Conservation (phyloP, 2,797 vertebrate genomes). For the Eidolon dupreanum region DNA sequence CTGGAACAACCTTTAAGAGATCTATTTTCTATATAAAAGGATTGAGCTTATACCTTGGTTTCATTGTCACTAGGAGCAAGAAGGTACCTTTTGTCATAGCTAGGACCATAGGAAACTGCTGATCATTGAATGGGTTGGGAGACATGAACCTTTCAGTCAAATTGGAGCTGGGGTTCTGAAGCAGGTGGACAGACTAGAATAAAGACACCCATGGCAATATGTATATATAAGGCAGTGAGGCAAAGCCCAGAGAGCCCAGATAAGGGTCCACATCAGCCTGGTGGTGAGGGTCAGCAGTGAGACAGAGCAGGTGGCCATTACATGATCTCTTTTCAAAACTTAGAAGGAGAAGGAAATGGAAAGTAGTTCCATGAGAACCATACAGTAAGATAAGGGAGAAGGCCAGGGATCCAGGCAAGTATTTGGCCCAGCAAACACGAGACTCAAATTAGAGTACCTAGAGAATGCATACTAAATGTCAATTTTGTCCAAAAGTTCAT, state of each 20-base stretch:
- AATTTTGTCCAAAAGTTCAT: background rate
- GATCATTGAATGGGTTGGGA: background rate
- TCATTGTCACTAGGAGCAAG: background rate
- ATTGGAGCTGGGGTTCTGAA: background rate
- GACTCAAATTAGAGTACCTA: background rate
- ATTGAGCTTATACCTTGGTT: background rate
- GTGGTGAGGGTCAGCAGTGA: background rate
- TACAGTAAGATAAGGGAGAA: background rate
- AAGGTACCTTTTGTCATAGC: background rate
- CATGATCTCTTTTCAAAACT: background rate
- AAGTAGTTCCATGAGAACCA: background rate
- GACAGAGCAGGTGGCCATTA: background rate
- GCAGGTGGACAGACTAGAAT: background rate
- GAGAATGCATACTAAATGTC: background rate
- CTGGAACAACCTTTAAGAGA: slow-evolving; percentile 34
- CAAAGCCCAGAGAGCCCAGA: background rate
- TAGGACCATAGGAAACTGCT: background rate
- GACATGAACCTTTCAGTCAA: background rate
- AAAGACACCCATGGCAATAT: background rate
- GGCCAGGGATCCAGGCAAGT: background rate
- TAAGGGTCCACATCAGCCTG: background rate
- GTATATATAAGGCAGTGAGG: background rate
- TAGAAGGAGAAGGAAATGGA: background rate
- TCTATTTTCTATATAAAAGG: slow-evolving; percentile 7
- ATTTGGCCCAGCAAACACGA: background rate